Base-by-base conservation (phyloP, 2,888 invertebrate species). In the Drosophila engyochracea region DNA sequence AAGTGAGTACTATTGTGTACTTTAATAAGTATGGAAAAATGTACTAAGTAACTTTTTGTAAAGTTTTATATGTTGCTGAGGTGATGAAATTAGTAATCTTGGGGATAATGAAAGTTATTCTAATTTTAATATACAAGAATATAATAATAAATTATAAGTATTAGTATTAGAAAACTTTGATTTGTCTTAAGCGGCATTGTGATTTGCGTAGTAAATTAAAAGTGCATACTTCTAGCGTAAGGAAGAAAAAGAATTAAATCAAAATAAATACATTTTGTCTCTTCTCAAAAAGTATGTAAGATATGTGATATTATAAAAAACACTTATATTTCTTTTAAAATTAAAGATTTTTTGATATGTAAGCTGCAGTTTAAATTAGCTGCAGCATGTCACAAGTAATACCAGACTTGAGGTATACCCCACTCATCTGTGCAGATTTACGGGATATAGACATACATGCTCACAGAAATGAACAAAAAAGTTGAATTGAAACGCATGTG, bases 401-500 rank as follows among this genome's bases (percentile, higher is more conserved):
- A 14, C 3, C 6, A 1, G 5, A 0, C 25, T 2, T 16, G 1
- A 0, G 19, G 35, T 31, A 70, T 58, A 65, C 70, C 64, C 61
- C 12, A 14, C 4, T 12, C 12, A 14, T 6, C 12, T 3, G 3
- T 0, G 0, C 19, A 6, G 2, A 41, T 41, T 4, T 51, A n/a
- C 3, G 9, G 4, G 41, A 69, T 57, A 74, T 72, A 28, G 22
- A 35, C 59, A 59, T 47, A 51, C 51, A 68, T 16, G 16, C 47
- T 47, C 25, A 53, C 28, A 44, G 52, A 70, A 35, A 47, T 57
- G 22, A 44, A 76, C 54, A 73, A 76, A 83, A 82, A 82, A 84
- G 80, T 75, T 85, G 83, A 85, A 89, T 89, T 85, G 83, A 87
- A 85, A 89, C 85, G 85, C 85, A 89, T 89, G 81, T 85, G 85